Base-by-base conservation (phyloP, 2,113 vertebrate genomes). In the Orientallactaga bullata region DNA sequence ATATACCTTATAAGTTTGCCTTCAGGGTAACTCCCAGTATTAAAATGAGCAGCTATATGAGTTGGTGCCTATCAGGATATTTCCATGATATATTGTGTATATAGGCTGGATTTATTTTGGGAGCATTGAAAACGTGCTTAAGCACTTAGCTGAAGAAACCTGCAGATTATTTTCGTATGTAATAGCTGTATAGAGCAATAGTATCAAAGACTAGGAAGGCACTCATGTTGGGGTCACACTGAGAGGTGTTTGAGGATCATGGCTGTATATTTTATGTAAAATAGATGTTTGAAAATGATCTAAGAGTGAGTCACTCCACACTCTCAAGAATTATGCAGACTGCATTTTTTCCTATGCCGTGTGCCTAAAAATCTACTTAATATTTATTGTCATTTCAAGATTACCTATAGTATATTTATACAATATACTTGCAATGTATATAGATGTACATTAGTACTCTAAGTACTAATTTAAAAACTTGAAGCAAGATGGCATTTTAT, bases 341-440 rank as follows among this genome's bases (percentile, higher is more conserved):
- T 96, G 98, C 98, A 98, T 98, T 98, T 98, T 97, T 98, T 98
- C 98, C 97, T 97, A 98, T 98, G 97, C 98, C 97, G 91, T 98
- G 99, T 99, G 99, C 99, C 99, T 99, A 98, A 98, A 98, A 97
- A 96, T 96, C 98, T 97, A 98, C 96, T 98, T 98, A 96, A 98
- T 99, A 99, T 99, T 99, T 99, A 98, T 99, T 99, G 98, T 98
- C 97, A 96, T 98, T 99, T 99, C 98, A 98, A 98, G 94, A 98
- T 98, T 98, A 98, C 96, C 98, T 90, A 98, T 97, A 99, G 98
- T 99, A 99, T 98, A 99, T 99, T 99, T 99, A 98, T 98, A 98
- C 97, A 97, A 98, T 99, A 98, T 99, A 99, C 98, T 98, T 98
- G 96, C 97, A 97, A 95, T 99, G 99, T 99, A 99, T 98, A 99